A percentile compares a stretch with the other conserved stretches of the same genome.
phyloP scores from a whole-genome alignment of 2,797 vertebrate genomes.

The Holocentrus rufus region DNA sequence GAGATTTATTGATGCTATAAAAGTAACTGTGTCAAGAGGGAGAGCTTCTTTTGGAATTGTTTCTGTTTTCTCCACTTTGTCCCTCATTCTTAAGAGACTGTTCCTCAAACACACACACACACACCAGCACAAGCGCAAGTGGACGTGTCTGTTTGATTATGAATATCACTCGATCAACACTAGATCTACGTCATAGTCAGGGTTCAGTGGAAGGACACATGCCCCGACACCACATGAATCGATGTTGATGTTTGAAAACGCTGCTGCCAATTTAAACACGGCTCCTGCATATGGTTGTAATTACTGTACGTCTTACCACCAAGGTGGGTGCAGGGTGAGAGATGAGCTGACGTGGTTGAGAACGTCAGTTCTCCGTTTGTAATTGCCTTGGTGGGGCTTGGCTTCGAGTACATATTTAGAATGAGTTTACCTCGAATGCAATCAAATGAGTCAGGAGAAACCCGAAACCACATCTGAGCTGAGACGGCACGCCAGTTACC shows the following conservation, averaged over 20 bases:
- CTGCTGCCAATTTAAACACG: slow-evolving; percentile 35
- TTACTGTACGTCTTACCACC: slow-evolving; percentile 6
- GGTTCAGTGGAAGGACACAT: slow-evolving; percentile 50
- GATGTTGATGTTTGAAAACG: slow-evolving; percentile 30
- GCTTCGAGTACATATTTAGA: neutral
- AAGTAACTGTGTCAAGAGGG: slow-evolving; percentile 16
- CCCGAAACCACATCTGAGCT: slow-evolving; percentile 5
- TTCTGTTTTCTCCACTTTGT: slow-evolving; percentile 1
- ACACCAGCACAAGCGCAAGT: neutral
- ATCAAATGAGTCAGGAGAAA: slow-evolving; percentile 2
- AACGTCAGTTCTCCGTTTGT: slow-evolving; percentile 5
- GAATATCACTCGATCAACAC: slow-evolving; percentile 34
- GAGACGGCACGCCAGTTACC: neutral
- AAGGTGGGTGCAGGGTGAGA: slow-evolving; percentile 9
- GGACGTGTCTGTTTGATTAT: slow-evolving; percentile 48
- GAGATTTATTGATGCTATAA: slow-evolving; percentile 16
- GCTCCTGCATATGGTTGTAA: slow-evolving; percentile 33
- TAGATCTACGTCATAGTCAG: slow-evolving; percentile 35
- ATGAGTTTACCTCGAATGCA: slow-evolving; percentile 3
- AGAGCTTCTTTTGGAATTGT: slow-evolving; percentile 12
- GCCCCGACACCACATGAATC: slow-evolving; percentile 33
- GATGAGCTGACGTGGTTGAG: neutral
- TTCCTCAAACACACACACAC: slow-evolving; percentile 28
- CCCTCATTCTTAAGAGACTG: slow-evolving; percentile 1
- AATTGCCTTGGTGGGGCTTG: neutral